These are phyloP conservation scores for Halcyon senegalensis DNA, from an alignment of 2,113 vertebrate genomes.

Conservation along the genomic window DNA sequence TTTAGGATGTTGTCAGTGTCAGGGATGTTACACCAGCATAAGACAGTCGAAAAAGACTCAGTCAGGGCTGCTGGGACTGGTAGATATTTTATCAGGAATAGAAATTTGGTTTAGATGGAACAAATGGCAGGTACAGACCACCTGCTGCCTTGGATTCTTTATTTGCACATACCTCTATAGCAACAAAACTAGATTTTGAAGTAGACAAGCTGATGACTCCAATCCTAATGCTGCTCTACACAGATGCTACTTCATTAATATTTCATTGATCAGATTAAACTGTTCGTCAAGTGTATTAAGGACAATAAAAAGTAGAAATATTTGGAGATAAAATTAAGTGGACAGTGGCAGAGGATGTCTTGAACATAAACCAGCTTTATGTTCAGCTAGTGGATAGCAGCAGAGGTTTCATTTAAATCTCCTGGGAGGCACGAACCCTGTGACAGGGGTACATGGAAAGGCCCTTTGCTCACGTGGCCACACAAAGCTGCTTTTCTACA, in stretches of 20 bases:
- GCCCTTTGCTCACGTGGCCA: background rate
- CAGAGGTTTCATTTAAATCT: background rate
- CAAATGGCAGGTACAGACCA: background rate
- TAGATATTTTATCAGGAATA: background rate
- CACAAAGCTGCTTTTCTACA: background rate
- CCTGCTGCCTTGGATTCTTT: background rate
- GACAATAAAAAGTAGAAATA: background rate
- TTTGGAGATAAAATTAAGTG: background rate
- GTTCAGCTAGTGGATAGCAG: background rate
- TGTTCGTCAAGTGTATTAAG: background rate
- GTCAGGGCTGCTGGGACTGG: background rate
- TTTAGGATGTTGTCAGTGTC: background rate
- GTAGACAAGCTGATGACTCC: background rate
- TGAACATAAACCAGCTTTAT: background rate
- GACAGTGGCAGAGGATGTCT: rapidly evolving
- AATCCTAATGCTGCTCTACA: background rate
- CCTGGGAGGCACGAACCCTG: rapidly evolving
- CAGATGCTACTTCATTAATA: background rate
- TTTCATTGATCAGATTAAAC: background rate
- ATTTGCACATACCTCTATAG: background rate
- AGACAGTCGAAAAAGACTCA: background rate
- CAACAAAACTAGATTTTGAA: background rate
- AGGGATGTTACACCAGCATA: background rate
- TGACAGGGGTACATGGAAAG: rapidly evolving
- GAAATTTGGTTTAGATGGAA: background rate